phyloP scores from a whole-genome alignment of 2,113 vertebrate species.

The Boulengeromyrus knoepffleri region DNA sequence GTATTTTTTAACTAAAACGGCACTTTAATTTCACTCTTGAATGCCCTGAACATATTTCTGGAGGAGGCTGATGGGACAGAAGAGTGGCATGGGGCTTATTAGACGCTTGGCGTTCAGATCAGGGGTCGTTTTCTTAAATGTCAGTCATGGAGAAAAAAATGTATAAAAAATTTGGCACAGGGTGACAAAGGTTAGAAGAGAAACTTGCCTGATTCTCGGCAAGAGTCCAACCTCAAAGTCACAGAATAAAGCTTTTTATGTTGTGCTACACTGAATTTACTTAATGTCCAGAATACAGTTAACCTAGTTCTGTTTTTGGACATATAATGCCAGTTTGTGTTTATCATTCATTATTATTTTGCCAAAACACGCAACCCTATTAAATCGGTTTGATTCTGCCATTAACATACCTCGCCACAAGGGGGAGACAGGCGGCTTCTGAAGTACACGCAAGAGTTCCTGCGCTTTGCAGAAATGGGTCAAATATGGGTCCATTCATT shows the following conservation, averaged over 20 bases:
- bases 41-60: constrained; percentile 13
- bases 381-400: neutral
- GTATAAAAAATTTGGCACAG: neutral
- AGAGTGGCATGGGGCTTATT: neutral
- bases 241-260: neutral
- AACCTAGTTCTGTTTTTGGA: neutral
- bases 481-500: neutral
- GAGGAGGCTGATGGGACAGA: neutral
- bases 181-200: neutral
- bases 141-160: neutral
- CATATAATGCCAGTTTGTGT: neutral
- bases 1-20: constrained; percentile 11
- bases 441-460: neutral
- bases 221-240: neutral
- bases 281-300: neutral
- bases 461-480: neutral
- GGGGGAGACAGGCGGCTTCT: neutral
- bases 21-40: constrained; percentile 20
- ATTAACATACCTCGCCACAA: neutral
- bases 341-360: neutral
- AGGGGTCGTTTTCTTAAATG: neutral
- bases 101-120: neutral
- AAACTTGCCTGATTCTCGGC: neutral
- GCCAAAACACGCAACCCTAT: neutral
- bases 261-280: neutral